phyloP scores from a whole-genome alignment of 2,113 vertebrate species.

The Circaetus gallicus region DNA sequence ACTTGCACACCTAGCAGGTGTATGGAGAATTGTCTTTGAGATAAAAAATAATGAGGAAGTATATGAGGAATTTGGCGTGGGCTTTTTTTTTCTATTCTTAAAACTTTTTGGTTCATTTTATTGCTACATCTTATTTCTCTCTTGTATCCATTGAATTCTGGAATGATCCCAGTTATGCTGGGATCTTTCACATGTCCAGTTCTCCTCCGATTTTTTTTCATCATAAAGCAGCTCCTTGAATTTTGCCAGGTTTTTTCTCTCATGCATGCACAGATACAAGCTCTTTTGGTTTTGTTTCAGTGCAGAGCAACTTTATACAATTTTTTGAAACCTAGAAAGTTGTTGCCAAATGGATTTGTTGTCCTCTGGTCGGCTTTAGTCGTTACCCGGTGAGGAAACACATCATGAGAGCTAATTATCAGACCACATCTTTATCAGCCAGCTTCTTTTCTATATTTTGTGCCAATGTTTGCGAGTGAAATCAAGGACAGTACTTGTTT shows the following conservation, averaged over 20 bases:
- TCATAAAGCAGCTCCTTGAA: background rate
- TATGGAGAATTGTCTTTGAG: background rate
- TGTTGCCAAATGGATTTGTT: background rate
- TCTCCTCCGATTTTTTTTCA: background rate
- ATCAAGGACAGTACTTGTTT: background rate
- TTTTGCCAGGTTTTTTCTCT: background rate
- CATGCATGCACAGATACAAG: background rate
- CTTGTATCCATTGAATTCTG: background rate
- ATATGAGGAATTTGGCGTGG: background rate
- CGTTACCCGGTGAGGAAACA: background rate
- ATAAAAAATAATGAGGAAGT: background rate
- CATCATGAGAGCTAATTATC: constrained; percentile 2
- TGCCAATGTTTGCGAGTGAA: background rate
- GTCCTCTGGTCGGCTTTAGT: background rate
- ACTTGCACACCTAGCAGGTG: too few relatives aligned
- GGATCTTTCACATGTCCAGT: background rate
- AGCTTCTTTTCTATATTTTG: background rate
- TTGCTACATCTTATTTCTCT: background rate
- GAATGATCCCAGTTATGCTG: background rate
- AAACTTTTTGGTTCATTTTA: background rate
- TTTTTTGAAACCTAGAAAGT: background rate
- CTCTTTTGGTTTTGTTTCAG: background rate
- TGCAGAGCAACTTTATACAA: background rate
- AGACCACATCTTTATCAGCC: background rate
- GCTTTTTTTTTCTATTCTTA: background rate